Conservation (phyloP, 1,140 invertebrate genomes). For the Prorops nasuta region DNA sequence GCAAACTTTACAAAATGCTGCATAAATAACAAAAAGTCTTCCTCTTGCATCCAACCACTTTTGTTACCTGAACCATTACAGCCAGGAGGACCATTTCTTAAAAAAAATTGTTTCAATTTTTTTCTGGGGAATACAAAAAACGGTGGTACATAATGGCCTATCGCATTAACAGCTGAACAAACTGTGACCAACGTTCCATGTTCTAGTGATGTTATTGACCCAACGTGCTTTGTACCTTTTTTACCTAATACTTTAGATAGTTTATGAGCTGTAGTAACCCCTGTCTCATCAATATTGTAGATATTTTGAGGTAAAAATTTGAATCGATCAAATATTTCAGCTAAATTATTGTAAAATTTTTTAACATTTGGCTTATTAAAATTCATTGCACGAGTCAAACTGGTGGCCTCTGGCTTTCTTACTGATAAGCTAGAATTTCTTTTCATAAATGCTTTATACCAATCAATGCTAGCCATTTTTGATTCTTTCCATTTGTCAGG, state of each 20-base stretch:
- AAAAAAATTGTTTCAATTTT: constrained; percentile 31
- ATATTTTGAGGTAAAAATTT: constrained; percentile 6
- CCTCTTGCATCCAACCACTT: constrained; percentile 18
- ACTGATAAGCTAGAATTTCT: too few species aligned
- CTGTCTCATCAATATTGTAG: constrained; percentile 35
- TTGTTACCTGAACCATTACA: constrained; percentile 7
- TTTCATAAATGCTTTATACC: constrained; percentile 18
- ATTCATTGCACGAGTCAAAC: too few species aligned
- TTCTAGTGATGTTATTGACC: constrained; percentile 37
- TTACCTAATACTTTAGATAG: not conserved
- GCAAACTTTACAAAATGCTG: constrained; percentile 3
- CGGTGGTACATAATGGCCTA: constrained; percentile 40
- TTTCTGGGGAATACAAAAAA: constrained; percentile 44
- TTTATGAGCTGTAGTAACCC: constrained; percentile 34
- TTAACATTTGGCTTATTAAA: too few species aligned
- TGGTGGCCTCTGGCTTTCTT: constrained; percentile 17
- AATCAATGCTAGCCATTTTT: not conserved
- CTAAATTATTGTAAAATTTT: too few species aligned
- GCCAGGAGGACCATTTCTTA: constrained; percentile 17
- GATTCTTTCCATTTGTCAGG: constrained; percentile 7
- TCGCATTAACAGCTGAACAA: constrained; percentile 34
- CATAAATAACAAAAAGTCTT: constrained; percentile 4
- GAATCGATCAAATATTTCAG: not conserved
- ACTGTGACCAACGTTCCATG: constrained; percentile 36
- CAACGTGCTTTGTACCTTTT: constrained; percentile 41